Evolutionary conservation across 92 coral and sea anemone species (phyloP).

Genomic region (Blastomussa wellsi): DNA sequence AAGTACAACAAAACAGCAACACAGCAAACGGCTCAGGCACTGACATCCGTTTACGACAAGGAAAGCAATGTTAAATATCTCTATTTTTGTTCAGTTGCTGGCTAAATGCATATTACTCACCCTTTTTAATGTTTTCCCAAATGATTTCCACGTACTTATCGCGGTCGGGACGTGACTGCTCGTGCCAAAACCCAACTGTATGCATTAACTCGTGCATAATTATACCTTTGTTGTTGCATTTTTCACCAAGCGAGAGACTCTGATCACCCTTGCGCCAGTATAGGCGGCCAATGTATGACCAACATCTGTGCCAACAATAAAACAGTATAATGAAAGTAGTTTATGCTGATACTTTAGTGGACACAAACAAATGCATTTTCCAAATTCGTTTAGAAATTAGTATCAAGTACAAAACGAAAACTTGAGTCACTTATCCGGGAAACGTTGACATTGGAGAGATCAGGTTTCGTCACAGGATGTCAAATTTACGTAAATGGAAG

Average conservation of each 20-base stretch:
- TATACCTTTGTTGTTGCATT: conserved; percentile 85
- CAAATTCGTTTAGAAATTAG: too few species aligned
- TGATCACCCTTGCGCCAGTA: conserved; percentile 83
- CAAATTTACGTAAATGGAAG: too few species aligned
- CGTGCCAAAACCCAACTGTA: conserved; percentile 95
- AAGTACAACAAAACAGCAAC: too few species aligned
- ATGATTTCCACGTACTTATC: conserved; percentile 85
- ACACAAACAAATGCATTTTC: background rate
- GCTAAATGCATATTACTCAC: conserved; percentile 46
- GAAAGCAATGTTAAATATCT: too few species aligned
- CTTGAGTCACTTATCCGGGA: too few species aligned
- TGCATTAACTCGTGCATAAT: conserved; percentile 97
- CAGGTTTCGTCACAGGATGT: too few species aligned
- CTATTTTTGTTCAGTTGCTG: background rate
- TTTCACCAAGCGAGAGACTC: conserved; percentile 75
- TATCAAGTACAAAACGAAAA: too few species aligned
- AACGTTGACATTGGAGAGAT: too few species aligned
- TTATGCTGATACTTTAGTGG: background rate
- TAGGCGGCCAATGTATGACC: conserved; percentile 93
- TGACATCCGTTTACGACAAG: too few species aligned
- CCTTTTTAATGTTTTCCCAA: conserved; percentile 89
- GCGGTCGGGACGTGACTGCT: conserved; percentile 92
- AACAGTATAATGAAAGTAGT: background rate
- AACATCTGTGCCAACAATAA: conserved; percentile 67
- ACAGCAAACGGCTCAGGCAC: too few species aligned